Percentiles rank a stretch among this genome's conserved stretches.
Evolutionary conservation across 2,113 vertebrate species (phyloP).

Genomic region (Grammomys dolichurus): DNA sequence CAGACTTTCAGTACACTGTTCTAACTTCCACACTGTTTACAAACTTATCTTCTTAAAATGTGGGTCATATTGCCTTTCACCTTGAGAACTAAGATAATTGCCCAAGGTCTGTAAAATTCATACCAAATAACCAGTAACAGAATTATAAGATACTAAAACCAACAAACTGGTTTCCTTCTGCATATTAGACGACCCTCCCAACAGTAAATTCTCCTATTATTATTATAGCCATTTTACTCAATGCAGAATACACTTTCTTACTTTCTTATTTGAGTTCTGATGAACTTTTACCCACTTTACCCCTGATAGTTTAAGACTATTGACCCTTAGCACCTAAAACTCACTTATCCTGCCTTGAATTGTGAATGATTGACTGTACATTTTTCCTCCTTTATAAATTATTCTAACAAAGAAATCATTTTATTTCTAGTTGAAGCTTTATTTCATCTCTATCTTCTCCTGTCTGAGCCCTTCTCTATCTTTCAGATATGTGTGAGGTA

Average conservation of each 20-base stretch:
- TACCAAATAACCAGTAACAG: neutral
- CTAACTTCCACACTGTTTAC: neutral
- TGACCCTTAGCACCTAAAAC: neutral
- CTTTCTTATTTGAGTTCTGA: neutral
- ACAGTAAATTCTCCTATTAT: neutral
- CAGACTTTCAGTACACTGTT: neutral
- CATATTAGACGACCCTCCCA: neutral
- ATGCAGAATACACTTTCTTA: neutral
- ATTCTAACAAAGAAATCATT: constrained; percentile 7
- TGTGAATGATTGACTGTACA: neutral
- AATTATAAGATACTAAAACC: neutral
- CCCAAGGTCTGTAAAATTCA: neutral
- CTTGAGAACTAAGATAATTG: neutral
- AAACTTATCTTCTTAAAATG: neutral
- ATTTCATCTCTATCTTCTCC: neutral
- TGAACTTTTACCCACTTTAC: constrained; percentile 9
- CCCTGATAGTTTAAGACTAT: neutral
- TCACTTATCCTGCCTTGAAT: neutral
- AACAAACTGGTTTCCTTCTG: neutral
- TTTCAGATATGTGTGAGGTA: neutral
- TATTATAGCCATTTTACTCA: neutral
- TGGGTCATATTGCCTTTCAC: neutral
- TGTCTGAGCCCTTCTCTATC: neutral
- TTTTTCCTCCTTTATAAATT: neutral
- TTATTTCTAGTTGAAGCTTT: neutral